Base-by-base conservation (phyloP, 23 tunicate species). In the Halocynthia aurantium region DNA sequence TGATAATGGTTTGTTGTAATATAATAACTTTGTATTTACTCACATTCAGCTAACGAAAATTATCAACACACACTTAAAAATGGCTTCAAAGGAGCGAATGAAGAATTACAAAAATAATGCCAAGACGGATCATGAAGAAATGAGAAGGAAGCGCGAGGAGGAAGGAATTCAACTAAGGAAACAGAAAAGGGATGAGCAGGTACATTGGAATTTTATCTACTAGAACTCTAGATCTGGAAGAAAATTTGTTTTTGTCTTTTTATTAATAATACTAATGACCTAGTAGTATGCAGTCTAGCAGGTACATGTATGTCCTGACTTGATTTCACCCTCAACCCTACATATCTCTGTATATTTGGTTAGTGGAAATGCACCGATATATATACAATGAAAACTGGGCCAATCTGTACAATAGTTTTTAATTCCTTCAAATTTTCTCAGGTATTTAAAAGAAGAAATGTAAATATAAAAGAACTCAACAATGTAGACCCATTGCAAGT, bases 91-190 rank as follows among this genome's bases (percentile, higher is more conserved):
- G 56, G 90, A 90, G 61, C 70, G 97, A 55, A 85, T 90, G 90
- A 55, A 53, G 50, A 85, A 77, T 63, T 92, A 92, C 57, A 92
- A 92, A 78, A 92, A 92, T 79, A 85, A 85, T 53, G 80, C 91
- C 5, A 92, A 92, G 76, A 54, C 78, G 19, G 88, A 86, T 66
- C 81, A 92, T 52, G 88, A 92, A 17, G 98, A 92, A 61, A 50
- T 92, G 68, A 67, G 98, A 57, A 73, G 90, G 69, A 92, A 86
- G 52, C 86, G 98, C 0, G 98, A 92, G 62, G 90, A 81, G 71
- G 98, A 92, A 61, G 98, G 98, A 31, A 82, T 92, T 52, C 98
- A 92, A 75, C 82, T 92, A 5, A 62, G 98, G 68, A 92, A 86
- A 73, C 87, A 92, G 61, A 92, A 86, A 82, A 52, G 92, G 69